Base-by-base conservation (phyloP, 1,140 invertebrate species). In the Caenorhabditis briggsae region DNA sequence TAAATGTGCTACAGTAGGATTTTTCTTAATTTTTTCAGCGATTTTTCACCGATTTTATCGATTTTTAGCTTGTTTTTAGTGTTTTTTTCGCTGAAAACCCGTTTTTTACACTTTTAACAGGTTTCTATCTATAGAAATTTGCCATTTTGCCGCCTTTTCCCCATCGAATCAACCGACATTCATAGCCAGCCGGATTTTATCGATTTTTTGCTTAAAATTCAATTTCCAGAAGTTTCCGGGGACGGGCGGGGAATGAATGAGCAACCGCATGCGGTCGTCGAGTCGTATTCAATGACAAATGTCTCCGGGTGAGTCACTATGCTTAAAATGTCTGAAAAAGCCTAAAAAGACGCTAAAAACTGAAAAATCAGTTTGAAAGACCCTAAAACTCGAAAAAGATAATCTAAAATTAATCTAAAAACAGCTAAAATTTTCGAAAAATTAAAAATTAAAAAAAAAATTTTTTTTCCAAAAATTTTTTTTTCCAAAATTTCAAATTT, bases 191-290 rank as follows among this genome's bases (percentile, higher is more conserved):
- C 33, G 3, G 3, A 2, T 33, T 33, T 33, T 33, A 33, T 33
- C 33, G 33, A 33, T 33, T 33, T 33, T 33, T 33, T 3, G 33
- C 33, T 3, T 3, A 53, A 53, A 53, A 53, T 53, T 53, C 16
- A 25, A 18, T 65, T 33, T 23, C 12, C 11, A 14, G 14, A 46
- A n/a, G 8, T 25, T 33, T 33, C 33, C 41, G 18, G n/a, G 8
- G 64, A 12, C 70, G 8, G 46, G 46, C 33, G 70, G 70, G 70
- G 70, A 78, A 78, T 78, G 70, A 78, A 78, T 78, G 70, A 78
- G 46, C 70, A 78, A 78, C 70, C 70, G 23, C 70, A 50, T 41
- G 70, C 46, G 6, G 70, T 50, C 23, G 70, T 78, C 46, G 70
- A 78, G 20, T 50, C 46, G 46, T 78, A 50, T 78, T 46, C 46